Evolutionary conservation across 1,140 invertebrate species (phyloP).

Genomic region (Caligus rogercresseyi): DNA sequence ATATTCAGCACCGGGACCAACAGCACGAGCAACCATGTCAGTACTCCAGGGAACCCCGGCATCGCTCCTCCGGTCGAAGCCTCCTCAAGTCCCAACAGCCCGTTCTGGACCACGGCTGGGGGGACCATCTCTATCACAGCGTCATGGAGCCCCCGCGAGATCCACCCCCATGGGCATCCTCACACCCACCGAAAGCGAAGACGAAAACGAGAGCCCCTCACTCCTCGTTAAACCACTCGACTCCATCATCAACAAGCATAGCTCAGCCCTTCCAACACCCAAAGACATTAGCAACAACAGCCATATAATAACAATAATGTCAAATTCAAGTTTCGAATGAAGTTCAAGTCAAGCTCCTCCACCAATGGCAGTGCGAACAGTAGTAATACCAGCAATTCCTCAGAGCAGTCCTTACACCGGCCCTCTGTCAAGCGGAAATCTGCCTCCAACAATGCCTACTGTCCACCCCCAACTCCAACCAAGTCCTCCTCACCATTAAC

Average conservation of each 20-base stretch:
- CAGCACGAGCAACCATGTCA: not conserved
- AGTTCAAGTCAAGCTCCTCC: slow-evolving; percentile 6
- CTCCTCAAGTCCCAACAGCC: not conserved
- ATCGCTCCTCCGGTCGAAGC: not conserved
- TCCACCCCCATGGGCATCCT: not conserved
- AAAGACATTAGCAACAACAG: too few species aligned
- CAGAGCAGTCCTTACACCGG: not conserved
- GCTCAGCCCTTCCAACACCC: not conserved
- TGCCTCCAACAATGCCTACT: slow-evolving; percentile 12
- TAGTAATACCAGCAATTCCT: not conserved
- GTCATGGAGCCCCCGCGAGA: not conserved
- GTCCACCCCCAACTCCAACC: not conserved
- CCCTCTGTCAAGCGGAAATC: not conserved
- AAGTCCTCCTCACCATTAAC: not conserved
- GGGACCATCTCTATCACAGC: slow-evolving; percentile 6
- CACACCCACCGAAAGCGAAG: slow-evolving; percentile 7
- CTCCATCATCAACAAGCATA: not conserved
- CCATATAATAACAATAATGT: too few species aligned
- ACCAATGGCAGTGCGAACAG: too few species aligned
- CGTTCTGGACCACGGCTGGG: not conserved
- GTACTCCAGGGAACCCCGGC: not conserved
- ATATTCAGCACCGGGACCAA: not conserved
- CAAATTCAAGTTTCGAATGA: slow-evolving; percentile 16
- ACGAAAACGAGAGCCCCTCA: slow-evolving; percentile 4
- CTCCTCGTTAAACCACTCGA: not conserved